Evolutionary conservation across 2,888 invertebrate species (phyloP), one percentile per base, ranked within the genome.

Genomic region (Rotaria magnacalcarata): DNA sequence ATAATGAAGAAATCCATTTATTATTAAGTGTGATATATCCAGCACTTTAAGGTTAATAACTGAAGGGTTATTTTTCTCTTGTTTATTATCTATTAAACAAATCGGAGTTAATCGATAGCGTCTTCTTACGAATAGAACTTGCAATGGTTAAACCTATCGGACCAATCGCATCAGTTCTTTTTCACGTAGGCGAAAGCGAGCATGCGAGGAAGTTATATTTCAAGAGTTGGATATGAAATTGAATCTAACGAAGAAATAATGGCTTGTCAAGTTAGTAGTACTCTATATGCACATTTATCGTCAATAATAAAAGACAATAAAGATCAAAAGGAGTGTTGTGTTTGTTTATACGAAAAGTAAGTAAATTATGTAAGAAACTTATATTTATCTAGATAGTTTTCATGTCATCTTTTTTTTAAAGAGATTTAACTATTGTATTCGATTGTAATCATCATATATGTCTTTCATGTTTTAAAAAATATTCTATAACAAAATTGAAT

Each of bases 371-470:
- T 34, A 16, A 19, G 34, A 16, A 50, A 50, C 5, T 5, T 27
- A 34, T 21, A 43, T 74, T 43, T 41, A 19, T 41, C 21, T 34
- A 67, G 21, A 27, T 19, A 50, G 8, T 11, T 8, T 11, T 50
- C 14, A 74, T 34, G 34, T 34, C 34, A 34, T 80, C 10, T 80
- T 47, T 0, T n/a, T 47, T 80, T 34, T 4, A 4, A 34, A 80
- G 80, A n/a, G n/a, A 80, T 80, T n/a, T 47, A 80, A 47, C 47
- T 10, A n/a, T 80, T 47, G 43, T 80, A 1, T 80, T 80, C 34
- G 24, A 80, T n/a, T 80, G 80, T n/a, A 19, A 75, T n/a, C 85
- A 85, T 58, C 34, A 54, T 34, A 34, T 85, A 34, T 85, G 85
- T 67, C 67, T 85, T 27, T 8, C 34, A 50, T 85, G 85, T 75